phyloP scores from a whole-genome alignment of 1,140 invertebrate genomes.

The Drosophila melanica region DNA sequence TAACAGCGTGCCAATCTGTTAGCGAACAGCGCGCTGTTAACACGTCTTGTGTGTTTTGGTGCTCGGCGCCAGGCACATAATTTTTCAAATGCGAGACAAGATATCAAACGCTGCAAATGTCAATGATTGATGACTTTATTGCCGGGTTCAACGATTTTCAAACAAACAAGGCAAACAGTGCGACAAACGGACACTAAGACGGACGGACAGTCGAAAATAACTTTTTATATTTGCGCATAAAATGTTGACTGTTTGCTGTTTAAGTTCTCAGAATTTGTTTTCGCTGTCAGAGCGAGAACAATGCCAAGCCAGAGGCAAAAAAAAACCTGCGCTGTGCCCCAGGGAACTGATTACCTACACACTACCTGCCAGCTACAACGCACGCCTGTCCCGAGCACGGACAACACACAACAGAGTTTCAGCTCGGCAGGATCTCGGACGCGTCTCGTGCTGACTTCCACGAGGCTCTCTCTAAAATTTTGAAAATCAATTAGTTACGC shows the following conservation, averaged over 20 bases:
- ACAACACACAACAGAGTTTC: background rate
- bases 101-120: conserved; percentile 77
- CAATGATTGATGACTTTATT: conserved; percentile 84
- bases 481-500: conserved; percentile 81
- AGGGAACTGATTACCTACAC: conserved; percentile 65
- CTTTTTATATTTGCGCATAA: conserved; percentile 76
- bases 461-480: conserved; percentile 44
- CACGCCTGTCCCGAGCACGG: conserved; percentile 1
- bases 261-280: conserved; percentile 72
- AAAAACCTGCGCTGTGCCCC: conserved; percentile 73
- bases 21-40: conserved; percentile 19
- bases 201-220: conserved; percentile 64
- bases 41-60: conserved; percentile 13
- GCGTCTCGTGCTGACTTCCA: conserved; percentile 44
- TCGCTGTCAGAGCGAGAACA: conserved; percentile 49
- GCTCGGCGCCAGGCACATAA: conserved; percentile 71
- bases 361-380: conserved; percentile 52
- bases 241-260: conserved; percentile 67
- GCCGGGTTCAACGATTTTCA: conserved; percentile 80
- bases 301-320: conserved; percentile 38
- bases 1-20: conserved; percentile 7
- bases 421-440: conserved; percentile 30
- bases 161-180: conserved; percentile 53
- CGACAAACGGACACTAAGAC: conserved; percentile 41
- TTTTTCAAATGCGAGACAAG: conserved; percentile 60